Base-by-base conservation (phyloP, 2,113 vertebrate species). In the Azemiops feae region DNA sequence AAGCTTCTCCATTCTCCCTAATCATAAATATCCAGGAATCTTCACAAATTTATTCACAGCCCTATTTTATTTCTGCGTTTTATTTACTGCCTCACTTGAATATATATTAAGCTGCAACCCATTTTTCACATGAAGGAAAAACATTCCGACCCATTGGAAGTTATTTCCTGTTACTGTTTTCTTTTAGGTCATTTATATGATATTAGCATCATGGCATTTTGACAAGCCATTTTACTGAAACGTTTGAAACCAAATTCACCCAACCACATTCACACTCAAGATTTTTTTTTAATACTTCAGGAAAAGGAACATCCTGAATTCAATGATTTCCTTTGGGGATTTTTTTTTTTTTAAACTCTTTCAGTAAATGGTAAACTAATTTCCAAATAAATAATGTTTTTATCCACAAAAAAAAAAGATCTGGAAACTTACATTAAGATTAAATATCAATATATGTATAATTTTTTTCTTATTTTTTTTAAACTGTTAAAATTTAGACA, bases 391-490 rank as follows among this genome's bases (percentile, higher is more conserved):
- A 43, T 6, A 81, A 39, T 74, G 16, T 74, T 39, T 74, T 81
- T 81, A 81, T 81, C 6, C 69, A 39, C 69, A 81, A n/a, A 1
- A 60, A 39, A 34, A n/a, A 81, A 22, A 81, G n/a, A 6, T 81
- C 34, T 39, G 18, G 69, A 81, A 39, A 43, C 39, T 43, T 43
- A 74, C n/a, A 74, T 34, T 30, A 69, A 69, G 64, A 74, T 97
- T 94, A 95, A 96, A 95, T 45, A 94, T 89, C 85, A 92, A 91
- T 95, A 85, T 91, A 94, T 87, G 93, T 94, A 64, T 6, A 94
- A 89, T 47, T 93, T 94, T 94, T 96, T 95, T 96, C 81, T 96
- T 94, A 96, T 94, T 92, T 39, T 20, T 96, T 95, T 94, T 95
- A 50, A 50, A 95, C 97, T 94, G 88, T 88, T 97, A 95, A 89